phyloP scores from a whole-genome alignment of 2,888 invertebrate genomes.

The Nesidiocoris tenuis region DNA sequence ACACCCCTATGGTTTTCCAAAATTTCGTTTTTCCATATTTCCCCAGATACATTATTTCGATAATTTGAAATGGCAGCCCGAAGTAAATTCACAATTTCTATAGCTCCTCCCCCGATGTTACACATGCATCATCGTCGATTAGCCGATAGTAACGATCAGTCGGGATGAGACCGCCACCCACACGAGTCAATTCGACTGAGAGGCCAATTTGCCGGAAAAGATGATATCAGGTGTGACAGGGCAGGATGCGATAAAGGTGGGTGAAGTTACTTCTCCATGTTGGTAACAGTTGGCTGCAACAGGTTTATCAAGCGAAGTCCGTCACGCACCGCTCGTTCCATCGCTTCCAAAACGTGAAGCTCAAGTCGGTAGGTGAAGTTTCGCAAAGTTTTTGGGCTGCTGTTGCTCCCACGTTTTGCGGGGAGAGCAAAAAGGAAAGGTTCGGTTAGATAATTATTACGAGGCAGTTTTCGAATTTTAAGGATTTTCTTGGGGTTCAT shows the following conservation, averaged over 20 bases:
- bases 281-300: constrained; percentile 16
- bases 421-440: not conserved
- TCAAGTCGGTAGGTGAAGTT: not conserved
- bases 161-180: not conserved
- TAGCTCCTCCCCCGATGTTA: no score
- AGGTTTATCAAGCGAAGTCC: constrained; percentile 20
- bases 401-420: not conserved
- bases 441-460: no score
- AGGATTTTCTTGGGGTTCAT: no score
- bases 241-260: not conserved
- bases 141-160: not conserved
- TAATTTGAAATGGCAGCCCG: no score
- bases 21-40: no score
- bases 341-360: not conserved
- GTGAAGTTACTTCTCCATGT: not conserved
- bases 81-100: no score
- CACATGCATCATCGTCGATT: no score
- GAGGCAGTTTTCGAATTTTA: not conserved
- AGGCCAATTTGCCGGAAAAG: not conserved
- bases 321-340: constrained; percentile 20
- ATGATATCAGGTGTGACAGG: not conserved
- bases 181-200: not conserved
- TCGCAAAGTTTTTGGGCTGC: not conserved
- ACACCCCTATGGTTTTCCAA: no score
- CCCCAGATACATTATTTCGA: no score